Percentiles rank a stretch among this genome's conserved stretches.
Conservation (phyloP, 2,888 invertebrate species). For the Tenthredo scrophulariae region DNA sequence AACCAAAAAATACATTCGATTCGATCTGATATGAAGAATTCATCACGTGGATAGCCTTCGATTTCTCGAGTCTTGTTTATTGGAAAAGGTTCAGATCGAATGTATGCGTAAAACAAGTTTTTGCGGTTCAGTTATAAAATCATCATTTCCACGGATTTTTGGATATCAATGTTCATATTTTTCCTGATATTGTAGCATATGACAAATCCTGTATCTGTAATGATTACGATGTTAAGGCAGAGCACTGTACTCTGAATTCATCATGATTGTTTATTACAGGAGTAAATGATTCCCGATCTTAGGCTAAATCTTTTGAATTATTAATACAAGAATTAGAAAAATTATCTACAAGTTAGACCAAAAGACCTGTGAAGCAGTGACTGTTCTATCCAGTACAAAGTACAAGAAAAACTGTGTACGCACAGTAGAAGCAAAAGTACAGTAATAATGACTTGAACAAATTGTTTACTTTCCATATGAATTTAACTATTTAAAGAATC, state of each 20-base stretch:
- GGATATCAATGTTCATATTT: too few species aligned
- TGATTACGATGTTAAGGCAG: too few species aligned
- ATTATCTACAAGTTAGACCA: not conserved
- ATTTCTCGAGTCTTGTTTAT: too few species aligned
- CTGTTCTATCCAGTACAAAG: not conserved
- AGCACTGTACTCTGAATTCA: not conserved
- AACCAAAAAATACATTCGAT: too few species aligned
- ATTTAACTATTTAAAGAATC: constrained; percentile 4
- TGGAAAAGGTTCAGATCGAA: too few species aligned
- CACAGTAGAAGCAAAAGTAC: not conserved
- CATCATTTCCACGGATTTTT: too few species aligned
- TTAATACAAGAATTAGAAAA: not conserved
- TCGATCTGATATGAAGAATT: too few species aligned
- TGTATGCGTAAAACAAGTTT: too few species aligned
- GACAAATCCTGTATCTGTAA: too few species aligned
- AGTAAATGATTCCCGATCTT: not conserved
- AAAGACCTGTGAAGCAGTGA: not conserved
- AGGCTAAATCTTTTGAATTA: not conserved
- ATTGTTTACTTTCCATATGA: not conserved
- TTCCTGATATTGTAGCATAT: too few species aligned
- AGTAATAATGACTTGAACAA: not conserved
- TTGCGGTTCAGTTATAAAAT: too few species aligned
- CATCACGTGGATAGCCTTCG: too few species aligned
- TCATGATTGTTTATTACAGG: not conserved
- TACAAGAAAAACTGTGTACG: not conserved